Evolutionary conservation across 1,140 invertebrate genomes (phyloP).

Genomic region (Charaxes varanes): DNA sequence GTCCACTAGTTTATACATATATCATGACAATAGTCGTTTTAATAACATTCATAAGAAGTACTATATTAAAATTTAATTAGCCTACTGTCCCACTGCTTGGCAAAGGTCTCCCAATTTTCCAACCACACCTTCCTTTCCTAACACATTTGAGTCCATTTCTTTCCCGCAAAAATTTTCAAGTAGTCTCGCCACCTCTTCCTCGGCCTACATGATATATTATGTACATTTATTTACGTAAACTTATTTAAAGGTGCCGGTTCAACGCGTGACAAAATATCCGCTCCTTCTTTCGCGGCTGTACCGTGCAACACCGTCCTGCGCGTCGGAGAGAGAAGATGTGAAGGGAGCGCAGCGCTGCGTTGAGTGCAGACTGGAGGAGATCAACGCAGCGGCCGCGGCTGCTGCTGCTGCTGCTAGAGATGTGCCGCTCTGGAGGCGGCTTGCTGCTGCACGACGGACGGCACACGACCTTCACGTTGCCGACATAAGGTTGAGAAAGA

Average conservation of each 20-base stretch:
- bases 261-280: slow-evolving; percentile 94
- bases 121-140: too few species aligned
- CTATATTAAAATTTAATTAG: too few species aligned
- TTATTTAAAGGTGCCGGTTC: slow-evolving; percentile 83
- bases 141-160: too few species aligned
- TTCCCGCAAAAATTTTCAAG: too few species aligned
- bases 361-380: slow-evolving; percentile 93
- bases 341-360: slow-evolving; percentile 93
- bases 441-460: slow-evolving; percentile 84
- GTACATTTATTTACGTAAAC: slow-evolving; percentile 7
- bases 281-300: slow-evolving; percentile 90
- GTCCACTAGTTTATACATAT: too few species aligned
- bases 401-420: slow-evolving; percentile 87
- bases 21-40: too few species aligned
- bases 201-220: neutral
- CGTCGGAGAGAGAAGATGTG: slow-evolving; percentile 85
- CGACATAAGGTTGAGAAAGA: slow-evolving; percentile 91
- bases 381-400: slow-evolving; percentile 95
- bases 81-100: neutral
- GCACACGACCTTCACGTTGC: slow-evolving; percentile 88
- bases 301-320: slow-evolving; percentile 90
- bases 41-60: too few species aligned
- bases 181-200: too few species aligned
- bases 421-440: slow-evolving; percentile 90
- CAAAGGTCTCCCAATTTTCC: too few species aligned